Evolutionary conservation across 2,888 invertebrate species (phyloP).

Genomic region (Drosophila borborema): DNA sequence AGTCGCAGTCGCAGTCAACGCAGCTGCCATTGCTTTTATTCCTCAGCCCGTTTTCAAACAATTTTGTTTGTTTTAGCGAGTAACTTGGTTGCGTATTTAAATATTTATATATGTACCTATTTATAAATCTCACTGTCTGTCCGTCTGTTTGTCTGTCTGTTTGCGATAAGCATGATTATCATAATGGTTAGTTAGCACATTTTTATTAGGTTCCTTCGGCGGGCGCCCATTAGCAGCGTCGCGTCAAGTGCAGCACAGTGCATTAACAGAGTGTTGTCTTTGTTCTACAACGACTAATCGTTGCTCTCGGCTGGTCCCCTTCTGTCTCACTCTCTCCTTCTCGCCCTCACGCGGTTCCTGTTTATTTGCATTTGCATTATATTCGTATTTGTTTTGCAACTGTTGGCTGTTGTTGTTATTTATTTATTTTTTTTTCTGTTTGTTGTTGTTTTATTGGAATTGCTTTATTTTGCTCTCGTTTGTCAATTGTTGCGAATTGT

Average conservation of each 20-base stretch:
- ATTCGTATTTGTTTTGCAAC: constrained; percentile 41
- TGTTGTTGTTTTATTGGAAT: constrained; percentile 33
- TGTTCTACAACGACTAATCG: neutral
- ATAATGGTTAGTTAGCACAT: constrained; percentile 67
- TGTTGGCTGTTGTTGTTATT: constrained; percentile 23
- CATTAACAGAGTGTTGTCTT: constrained; percentile 15
- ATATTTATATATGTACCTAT: constrained; percentile 66
- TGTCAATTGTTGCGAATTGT: constrained; percentile 55
- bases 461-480: constrained; percentile 46
- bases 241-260: constrained; percentile 46
- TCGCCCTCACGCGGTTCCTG: neutral
- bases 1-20: constrained; percentile 24
- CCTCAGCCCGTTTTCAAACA: constrained; percentile 17
- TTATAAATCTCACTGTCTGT: constrained; percentile 58
- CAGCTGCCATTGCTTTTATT: constrained; percentile 8
- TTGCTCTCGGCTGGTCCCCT: neutral
- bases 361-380: constrained; percentile 42
- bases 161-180: constrained; percentile 76
- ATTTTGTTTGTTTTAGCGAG: constrained; percentile 64
- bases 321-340: neutral
- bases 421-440: constrained; percentile 1
- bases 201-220: constrained; percentile 14
- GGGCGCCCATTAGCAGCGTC: constrained; percentile 32
- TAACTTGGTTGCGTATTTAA: constrained; percentile 76
- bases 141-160: constrained; percentile 37